Evolutionary conservation across 2,113 vertebrate species (phyloP), one percentile per base, ranked within the genome.

Genomic region (Pseudonaja textilis): DNA sequence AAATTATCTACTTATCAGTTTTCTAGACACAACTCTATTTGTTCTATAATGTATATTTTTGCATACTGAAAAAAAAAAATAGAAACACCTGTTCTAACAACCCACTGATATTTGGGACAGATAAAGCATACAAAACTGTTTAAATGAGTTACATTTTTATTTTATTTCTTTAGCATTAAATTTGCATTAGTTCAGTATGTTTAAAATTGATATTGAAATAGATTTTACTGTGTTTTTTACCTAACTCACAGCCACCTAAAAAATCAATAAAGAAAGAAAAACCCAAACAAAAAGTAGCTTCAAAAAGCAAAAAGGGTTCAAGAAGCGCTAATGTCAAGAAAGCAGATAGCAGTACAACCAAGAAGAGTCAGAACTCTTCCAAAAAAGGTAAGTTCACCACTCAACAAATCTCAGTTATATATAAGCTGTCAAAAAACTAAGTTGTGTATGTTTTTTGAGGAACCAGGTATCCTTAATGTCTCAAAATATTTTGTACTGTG

Each of bases 331-430:
- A 99, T 94, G 98, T 98, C 55, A 99, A 99, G 97, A 99, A 99
- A 96, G 99, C 99, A 61, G 99, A 99, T 95, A 99, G 99, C 96
- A 99, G 99, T 97, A 99, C 98, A 97, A 98, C 97, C 89, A 98
- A 98, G 95, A 99, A 98, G 94, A 98, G 96, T 89, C 98, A 98
- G 87, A 97, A 97, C 87, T 98, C 95, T 96, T 98, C 98, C 93
- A 99, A 97, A 94, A 98, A 98, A 97, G 98, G 98, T 98, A 97
- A 95, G 89, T 25, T 22, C 26, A 12, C 22, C n/a, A 42, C 7
- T 55, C 34, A 81, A 20, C 20, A 81, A 81, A 42, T 81, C 74
- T 42, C 7, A 81, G 34, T 42, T 42, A 8, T 81, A 11, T 81
- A 81, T 81, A 81, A 81, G 34, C 74, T 22, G 74, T 42, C 18